Evolutionary conservation across 2,113 vertebrate genomes (phyloP), one percentile per base, ranked within the genome.

Genomic region (Dipodomys ordii): DNA sequence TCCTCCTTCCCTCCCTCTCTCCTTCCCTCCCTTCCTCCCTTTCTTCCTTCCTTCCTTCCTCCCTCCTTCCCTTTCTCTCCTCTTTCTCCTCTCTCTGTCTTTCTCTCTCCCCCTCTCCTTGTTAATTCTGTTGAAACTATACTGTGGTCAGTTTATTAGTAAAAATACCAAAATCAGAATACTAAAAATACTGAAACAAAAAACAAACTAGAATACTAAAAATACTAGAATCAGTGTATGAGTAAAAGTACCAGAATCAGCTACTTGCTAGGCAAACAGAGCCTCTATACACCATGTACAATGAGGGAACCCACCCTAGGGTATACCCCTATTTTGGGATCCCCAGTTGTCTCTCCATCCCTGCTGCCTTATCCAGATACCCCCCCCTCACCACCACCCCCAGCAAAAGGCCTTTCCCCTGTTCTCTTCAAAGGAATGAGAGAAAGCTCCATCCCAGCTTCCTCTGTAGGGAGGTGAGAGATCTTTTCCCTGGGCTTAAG

Each of bases 81-180:
- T 57, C 53, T 16, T 57, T 57, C 53, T 49, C 53, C 53, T 57
- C 53, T 13, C 15, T 18, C 53, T 4, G 12, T 49, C 12, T 49
- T 12, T 49, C 49, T 49, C 49, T 49, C 53, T 18, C 53, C 15
- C 12, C 3, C 53, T 49, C 53, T 49, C 53, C 69, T 71, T 25
- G 88, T 88, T 97, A 97, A 97, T 98, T 96, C 97, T 97, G 97
- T 96, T 95, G 97, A 98, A 97, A 97, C 96, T 97, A 93, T 97
- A 96, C 97, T 96, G 84, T 13, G 0, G 92, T 13, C 78, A 94
- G 93, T 95, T 97, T 96, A 94, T 98, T 98, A 97, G 97, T 96
- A 95, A 96, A 97, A 97, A 87, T 57, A 57, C 53, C 12, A 57
- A 57, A 57, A 57, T 57, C 53, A 13, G 15, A 57, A 57, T 57